Base-by-base conservation (phyloP, 2,797 vertebrate genomes). In the Poecilia velifera region DNA sequence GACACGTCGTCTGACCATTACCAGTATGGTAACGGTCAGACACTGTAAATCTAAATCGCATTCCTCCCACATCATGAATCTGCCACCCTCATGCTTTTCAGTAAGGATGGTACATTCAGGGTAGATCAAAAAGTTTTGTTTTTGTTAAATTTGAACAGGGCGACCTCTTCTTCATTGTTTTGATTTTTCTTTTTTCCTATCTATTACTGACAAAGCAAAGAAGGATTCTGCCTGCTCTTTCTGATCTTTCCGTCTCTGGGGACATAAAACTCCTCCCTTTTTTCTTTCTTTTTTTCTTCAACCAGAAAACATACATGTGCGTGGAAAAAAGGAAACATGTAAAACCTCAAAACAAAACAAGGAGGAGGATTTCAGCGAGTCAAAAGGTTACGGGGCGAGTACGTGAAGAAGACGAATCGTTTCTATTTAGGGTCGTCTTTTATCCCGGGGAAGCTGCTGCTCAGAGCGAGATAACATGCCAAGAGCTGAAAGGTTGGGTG, bases 401-500 rank as follows among this genome's bases (percentile, higher is more conserved):
- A 74, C 25, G 72, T 85, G 88, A 89, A 78, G 80, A 92, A 86
- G 82, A 71, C 46, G 78, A 90, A 86, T 84, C 1, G 76, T 88
- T 88, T 90, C 84, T 87, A 80, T 90, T 91, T 87, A 73, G 76
- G 89, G 76, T 89, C 73, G 66, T 68, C 84, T 87, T 84, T 88
- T 88, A 91, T 92, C 86, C 87, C 77, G 85, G 86, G 0, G 78
- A 28, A 76, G 87, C 51, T 85, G 82, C 82, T 84, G 84, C 82
- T 83, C 28, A 28, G 76, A 80, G 83, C 87, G 76, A 76, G 76
- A 79, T 75, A 91, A 89, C 79, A 82, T 41, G 85, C 86, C 82
- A 77, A 41, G 82, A 85, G 91, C 90, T 82, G n/a, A 91, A 88
- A 90, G 92, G 92, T 91, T 90, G 76, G 75, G 86, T 83, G 92